phyloP scores from a whole-genome alignment of 1,140 invertebrate genomes.

The Drosophila jambulina region DNA sequence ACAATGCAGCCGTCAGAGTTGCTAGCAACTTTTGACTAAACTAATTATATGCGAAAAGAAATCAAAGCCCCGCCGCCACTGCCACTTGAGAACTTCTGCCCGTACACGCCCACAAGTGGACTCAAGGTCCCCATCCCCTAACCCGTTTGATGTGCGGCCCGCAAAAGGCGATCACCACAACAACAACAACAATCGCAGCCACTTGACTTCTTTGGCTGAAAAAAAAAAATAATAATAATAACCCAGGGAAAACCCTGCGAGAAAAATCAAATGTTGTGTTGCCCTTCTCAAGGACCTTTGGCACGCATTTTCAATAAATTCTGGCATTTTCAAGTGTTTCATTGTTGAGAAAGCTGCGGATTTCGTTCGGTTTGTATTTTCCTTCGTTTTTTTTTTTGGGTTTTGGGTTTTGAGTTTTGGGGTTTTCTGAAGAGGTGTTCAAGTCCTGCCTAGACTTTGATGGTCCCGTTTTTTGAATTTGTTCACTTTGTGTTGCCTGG shows the following conservation, averaged over 20 bases:
- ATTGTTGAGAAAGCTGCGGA: neutral
- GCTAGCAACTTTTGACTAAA: constrained; percentile 67
- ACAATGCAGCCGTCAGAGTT: constrained; percentile 33
- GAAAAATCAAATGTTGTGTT: constrained; percentile 16
- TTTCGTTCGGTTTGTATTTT: constrained; percentile 13
- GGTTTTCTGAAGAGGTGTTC: constrained; percentile 18
- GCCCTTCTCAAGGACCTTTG: constrained; percentile 48
- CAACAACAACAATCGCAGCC: constrained; percentile 14
- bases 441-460: neutral
- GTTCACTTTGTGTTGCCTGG: neutral
- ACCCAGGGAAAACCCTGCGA: neutral
- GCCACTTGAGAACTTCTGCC: constrained; percentile 61
- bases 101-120: constrained; percentile 67
- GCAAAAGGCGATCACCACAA: constrained; percentile 57
- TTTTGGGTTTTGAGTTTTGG: neutral
- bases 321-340: constrained; percentile 21
- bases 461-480: constrained; percentile 1
- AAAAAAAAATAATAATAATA: constrained; percentile 7
- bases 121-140: constrained; percentile 8
- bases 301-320: constrained; percentile 71
- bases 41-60: constrained; percentile 72
- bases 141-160: constrained; percentile 52
- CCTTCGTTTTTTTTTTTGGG: neutral
- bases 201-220: constrained; percentile 22
- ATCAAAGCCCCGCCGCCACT: constrained; percentile 48